A percentile compares a stretch with the other conserved stretches of the same genome.
These are phyloP conservation scores for Malurus alboscapulatus DNA, from an alignment of 2,113 vertebrate genomes.

Conservation along the genomic window DNA sequence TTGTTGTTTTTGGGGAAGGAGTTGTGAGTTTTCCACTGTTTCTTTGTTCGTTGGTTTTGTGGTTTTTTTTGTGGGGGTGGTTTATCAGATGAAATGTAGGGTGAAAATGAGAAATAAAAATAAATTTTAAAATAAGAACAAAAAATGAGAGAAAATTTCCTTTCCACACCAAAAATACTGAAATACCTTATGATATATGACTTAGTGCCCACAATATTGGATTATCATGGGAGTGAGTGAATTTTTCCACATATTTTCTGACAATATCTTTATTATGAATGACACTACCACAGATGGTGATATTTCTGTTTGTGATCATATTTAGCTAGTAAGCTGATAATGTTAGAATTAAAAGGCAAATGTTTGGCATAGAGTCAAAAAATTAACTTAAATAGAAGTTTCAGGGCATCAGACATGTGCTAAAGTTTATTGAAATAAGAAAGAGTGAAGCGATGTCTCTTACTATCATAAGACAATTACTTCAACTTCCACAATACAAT, in stretches of 20 bases:
- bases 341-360: slow-evolving; percentile 1
- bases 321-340: slow-evolving; percentile 23
- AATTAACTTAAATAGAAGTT: background rate
- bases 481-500: background rate
- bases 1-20: rapidly evolving
- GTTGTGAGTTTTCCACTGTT: background rate
- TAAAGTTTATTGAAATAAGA: background rate
- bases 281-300: slow-evolving; percentile 18
- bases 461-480: background rate
- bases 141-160: rapidly evolving
- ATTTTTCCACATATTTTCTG: slow-evolving; percentile 1
- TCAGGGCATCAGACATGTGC: background rate
- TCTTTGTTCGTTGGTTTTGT: no score
- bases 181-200: background rate
- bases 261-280: background rate
- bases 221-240: background rate
- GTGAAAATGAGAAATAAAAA: background rate
- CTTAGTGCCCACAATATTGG: background rate
- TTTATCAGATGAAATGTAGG: background rate
- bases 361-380: slow-evolving; percentile 1
- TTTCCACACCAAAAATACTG: background rate
- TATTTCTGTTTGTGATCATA: slow-evolving; percentile 55
- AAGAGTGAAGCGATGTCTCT: background rate
- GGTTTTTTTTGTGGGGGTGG: rapidly evolving
- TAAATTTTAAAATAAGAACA: no score